A percentile compares a stretch with the other conserved stretches of the same genome.
These are phyloP conservation scores for Melinaea marsaeus DNA, from an alignment of 2,888 invertebrate genomes.

Conservation along the genomic window DNA sequence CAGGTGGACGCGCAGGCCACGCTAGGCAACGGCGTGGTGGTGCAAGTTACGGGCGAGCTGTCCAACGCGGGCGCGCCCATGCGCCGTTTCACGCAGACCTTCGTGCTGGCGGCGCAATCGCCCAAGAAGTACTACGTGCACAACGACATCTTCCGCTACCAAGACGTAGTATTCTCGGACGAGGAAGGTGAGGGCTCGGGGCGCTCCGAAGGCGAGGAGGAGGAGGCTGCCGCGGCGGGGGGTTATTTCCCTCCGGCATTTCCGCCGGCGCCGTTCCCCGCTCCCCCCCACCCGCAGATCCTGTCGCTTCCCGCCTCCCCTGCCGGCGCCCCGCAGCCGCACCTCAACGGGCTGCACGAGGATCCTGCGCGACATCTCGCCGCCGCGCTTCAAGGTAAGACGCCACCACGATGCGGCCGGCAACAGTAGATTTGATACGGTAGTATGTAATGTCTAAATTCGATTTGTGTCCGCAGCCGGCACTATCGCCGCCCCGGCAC, in stretches of 20 bases:
- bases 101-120: slow-evolving; percentile 96
- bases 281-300: slow-evolving; percentile 50
- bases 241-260: slow-evolving; percentile 46
- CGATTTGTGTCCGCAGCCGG: neutral
- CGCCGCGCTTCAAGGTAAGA: slow-evolving; percentile 42
- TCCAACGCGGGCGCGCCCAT: slow-evolving; percentile 97
- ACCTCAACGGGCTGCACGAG: slow-evolving; percentile 41
- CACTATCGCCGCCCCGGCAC: slow-evolving; percentile 18
- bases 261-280: slow-evolving; percentile 48
- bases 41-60: slow-evolving; percentile 97
- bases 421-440: no score
- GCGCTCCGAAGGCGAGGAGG: slow-evolving; percentile 83
- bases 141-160: slow-evolving; percentile 99
- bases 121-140: slow-evolving; percentile 99
- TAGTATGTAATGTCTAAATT: slow-evolving; percentile 20
- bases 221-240: slow-evolving; percentile 55
- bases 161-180: slow-evolving; percentile 81
- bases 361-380: slow-evolving; percentile 41
- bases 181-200: slow-evolving; percentile 75
- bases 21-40: slow-evolving; percentile 95
- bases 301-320: slow-evolving; percentile 42
- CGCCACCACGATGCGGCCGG: slow-evolving; percentile 24
- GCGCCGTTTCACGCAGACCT: slow-evolving; percentile 98
- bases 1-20: slow-evolving; percentile 98
- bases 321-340: slow-evolving; percentile 42